A percentile compares a stretch with the other conserved stretches of the same genome.
Conservation (phyloP, 2,797 vertebrate genomes). For the Pangasius macronema region DNA sequence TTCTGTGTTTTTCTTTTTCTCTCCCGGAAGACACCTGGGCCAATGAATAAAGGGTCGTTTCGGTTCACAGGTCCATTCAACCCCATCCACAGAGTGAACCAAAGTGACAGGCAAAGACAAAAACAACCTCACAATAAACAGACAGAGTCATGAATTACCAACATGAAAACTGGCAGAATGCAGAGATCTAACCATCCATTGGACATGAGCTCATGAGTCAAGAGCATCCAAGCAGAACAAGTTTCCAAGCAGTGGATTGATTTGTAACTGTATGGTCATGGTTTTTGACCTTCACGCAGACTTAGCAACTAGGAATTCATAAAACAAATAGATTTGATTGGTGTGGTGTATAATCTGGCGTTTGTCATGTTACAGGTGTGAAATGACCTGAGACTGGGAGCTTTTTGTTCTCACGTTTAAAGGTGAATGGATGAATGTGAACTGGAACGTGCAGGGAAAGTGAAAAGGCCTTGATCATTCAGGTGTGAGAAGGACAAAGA, state of each 20-base stretch:
- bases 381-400: slow-evolving; percentile 13
- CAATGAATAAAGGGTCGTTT: slow-evolving; percentile 33
- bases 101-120: slow-evolving; percentile 24
- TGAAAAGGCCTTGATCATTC: slow-evolving; percentile 17
- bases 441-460: background rate
- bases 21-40: slow-evolving; percentile 21
- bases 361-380: slow-evolving; percentile 6
- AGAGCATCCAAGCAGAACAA: slow-evolving; percentile 56
- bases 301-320: slow-evolving; percentile 16
- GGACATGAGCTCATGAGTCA: slow-evolving; percentile 50
- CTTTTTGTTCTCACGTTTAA: background rate
- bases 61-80: slow-evolving; percentile 11
- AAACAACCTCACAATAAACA: slow-evolving; percentile 43
- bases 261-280: slow-evolving; percentile 52
- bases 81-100: background rate
- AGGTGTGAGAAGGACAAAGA: slow-evolving; percentile 18
- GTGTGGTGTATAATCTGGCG: slow-evolving; percentile 24
- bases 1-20: slow-evolving; percentile 30
- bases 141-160: slow-evolving; percentile 55
- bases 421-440: slow-evolving; percentile 15
- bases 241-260: slow-evolving; percentile 53
- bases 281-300: slow-evolving; percentile 49
- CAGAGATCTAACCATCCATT: slow-evolving; percentile 33
- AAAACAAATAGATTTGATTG: slow-evolving; percentile 40
- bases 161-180: slow-evolving; percentile 62